Conservation (phyloP, 2,113 vertebrate genomes). For the Boleophthalmus pectinirostris region DNA sequence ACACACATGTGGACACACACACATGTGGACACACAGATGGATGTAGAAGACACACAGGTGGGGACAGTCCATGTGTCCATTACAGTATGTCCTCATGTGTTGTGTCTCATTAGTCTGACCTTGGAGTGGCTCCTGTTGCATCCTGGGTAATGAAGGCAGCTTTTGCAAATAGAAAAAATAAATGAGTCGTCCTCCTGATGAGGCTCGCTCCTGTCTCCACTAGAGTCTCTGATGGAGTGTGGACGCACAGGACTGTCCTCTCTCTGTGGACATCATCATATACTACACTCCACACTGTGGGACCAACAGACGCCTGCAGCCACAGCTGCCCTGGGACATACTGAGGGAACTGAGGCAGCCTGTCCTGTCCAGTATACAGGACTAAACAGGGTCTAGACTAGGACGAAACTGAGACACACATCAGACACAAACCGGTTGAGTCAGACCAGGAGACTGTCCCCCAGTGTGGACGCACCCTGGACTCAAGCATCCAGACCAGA, state of each 20-base stretch:
- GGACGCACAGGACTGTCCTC: neutral
- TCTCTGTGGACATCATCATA: neutral
- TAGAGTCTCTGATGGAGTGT: slow-evolving; percentile 71
- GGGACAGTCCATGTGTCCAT: neutral
- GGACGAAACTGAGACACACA: neutral
- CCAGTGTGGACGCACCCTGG: neutral
- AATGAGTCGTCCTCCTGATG: slow-evolving; percentile 51
- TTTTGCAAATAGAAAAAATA: slow-evolving; percentile 72
- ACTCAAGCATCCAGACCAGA: no score
- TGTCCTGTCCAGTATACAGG: no score
- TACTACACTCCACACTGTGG: no score
- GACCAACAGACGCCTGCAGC: no score
- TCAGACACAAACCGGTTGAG: neutral
- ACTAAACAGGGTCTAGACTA: neutral
- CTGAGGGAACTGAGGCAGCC: no score
- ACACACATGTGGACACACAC: no score
- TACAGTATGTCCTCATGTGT: slow-evolving; percentile 16
- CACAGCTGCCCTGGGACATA: no score
- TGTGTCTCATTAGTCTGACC: slow-evolving; percentile 67
- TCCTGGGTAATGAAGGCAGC: slow-evolving; percentile 69
- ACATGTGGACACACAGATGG: no score
- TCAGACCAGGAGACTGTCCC: neutral
- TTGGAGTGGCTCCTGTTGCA: slow-evolving; percentile 69
- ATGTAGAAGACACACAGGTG: no score
- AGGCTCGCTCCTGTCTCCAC: slow-evolving; percentile 65